Evolutionary conservation across 1,140 invertebrate genomes (phyloP).

Genomic region (Polypedilum vanderplanki): DNA sequence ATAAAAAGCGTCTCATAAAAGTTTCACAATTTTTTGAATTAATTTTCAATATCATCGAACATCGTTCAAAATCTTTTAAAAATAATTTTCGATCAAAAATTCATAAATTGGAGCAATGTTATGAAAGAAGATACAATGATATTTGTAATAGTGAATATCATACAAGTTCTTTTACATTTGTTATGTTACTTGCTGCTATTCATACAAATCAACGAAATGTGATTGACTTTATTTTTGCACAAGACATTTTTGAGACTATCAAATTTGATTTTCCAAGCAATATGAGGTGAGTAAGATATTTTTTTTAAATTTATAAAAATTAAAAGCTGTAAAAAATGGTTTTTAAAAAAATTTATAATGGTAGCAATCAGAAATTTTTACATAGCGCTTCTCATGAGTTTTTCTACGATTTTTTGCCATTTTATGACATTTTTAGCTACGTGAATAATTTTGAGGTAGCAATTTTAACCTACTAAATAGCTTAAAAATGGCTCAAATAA

Average conservation of each 20-base stretch:
- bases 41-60: neutral
- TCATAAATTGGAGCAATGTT: neutral
- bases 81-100: neutral
- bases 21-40: neutral
- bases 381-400: no score
- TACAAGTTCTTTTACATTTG: neutral
- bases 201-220: neutral
- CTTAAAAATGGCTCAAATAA: no score
- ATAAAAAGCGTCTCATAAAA: neutral
- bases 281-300: neutral
- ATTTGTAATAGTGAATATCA: neutral
- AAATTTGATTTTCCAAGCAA: slow-evolving; percentile 1
- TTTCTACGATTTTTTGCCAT: no score
- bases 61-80: slow-evolving; percentile 2
- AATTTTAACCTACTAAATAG: no score
- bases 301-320: no score
- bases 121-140: neutral
- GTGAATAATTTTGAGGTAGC: no score
- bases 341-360: no score
- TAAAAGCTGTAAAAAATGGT: no score
- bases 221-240: neutral
- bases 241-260: slow-evolving; percentile 5
- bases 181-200: neutral
- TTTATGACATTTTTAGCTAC: no score
- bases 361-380: no score